Evolutionary conservation across 2,888 invertebrate species (phyloP).

Genomic region (Acleris cristana): DNA sequence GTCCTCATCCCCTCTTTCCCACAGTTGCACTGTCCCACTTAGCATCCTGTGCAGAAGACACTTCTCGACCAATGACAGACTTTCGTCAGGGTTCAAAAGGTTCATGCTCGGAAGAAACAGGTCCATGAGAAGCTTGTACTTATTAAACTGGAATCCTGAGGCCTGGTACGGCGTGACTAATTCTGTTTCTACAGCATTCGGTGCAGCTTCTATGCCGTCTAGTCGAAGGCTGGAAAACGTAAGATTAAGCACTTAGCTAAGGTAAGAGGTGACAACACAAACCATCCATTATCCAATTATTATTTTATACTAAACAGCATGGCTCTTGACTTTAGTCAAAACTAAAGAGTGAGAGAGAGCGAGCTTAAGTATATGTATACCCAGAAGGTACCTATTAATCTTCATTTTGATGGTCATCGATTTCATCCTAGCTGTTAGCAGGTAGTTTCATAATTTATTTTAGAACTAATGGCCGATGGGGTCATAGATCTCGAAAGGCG

Average conservation of each 20-base stretch:
- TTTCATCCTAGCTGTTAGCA: too few species aligned
- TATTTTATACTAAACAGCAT: background rate
- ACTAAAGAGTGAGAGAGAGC: too few species aligned
- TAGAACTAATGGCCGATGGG: too few species aligned
- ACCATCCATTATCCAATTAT: too few species aligned
- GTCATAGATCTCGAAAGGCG: too few species aligned
- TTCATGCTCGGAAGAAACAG: slow-evolving; percentile 82
- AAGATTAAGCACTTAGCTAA: background rate
- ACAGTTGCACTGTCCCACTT: slow-evolving; percentile 83
- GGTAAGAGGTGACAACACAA: background rate
- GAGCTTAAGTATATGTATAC: too few species aligned
- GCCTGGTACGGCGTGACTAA: slow-evolving; percentile 83
- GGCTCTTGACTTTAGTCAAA: too few species aligned
- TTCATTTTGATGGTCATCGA: too few species aligned
- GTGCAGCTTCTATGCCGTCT: slow-evolving; percentile 84
- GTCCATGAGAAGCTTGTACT: slow-evolving; percentile 84
- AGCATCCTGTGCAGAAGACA: slow-evolving; percentile 82
- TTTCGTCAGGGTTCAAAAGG: slow-evolving; percentile 63
- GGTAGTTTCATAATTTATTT: too few species aligned
- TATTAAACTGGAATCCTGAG: slow-evolving; percentile 83
- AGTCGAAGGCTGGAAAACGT: slow-evolving; percentile 79
- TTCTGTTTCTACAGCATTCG: slow-evolving; percentile 72
- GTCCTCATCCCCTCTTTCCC: slow-evolving; percentile 85
- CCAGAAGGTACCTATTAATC: too few species aligned
- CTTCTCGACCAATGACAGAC: slow-evolving; percentile 72